These are phyloP conservation scores for Tetramorium simillimum DNA, from an alignment of 1,140 invertebrate genomes.

Conservation along the genomic window DNA sequence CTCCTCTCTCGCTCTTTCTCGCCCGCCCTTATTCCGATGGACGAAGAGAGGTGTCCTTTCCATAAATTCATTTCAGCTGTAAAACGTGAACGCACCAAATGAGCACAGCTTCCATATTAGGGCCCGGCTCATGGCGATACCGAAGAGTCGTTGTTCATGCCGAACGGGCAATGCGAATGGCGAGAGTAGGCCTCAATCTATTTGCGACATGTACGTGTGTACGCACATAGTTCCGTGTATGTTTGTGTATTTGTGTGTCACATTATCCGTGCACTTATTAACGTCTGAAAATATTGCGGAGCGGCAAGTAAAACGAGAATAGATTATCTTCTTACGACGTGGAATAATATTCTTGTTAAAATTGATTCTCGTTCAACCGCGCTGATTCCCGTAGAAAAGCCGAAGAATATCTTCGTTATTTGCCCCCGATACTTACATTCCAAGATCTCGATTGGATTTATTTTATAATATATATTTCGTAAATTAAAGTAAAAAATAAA, in stretches of 20 bases:
- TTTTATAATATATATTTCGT: not conserved
- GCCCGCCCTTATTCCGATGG: slow-evolving; percentile 54
- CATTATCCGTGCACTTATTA: slow-evolving; percentile 30
- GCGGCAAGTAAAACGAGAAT: slow-evolving; percentile 3
- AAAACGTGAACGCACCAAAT: slow-evolving; percentile 80
- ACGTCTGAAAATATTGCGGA: slow-evolving; percentile 48
- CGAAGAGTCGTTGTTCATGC: slow-evolving; percentile 55
- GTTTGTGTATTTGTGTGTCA: not conserved
- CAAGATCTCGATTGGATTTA: not conserved
- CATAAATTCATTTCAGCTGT: slow-evolving; percentile 83
- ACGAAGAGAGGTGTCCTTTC: slow-evolving; percentile 71
- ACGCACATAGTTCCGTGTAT: not conserved
- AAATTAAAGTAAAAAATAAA: slow-evolving; percentile 13
- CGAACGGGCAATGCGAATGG: slow-evolving; percentile 37
- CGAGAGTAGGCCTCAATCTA: slow-evolving; percentile 60
- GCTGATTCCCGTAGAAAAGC: not conserved
- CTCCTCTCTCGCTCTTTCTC: slow-evolving; percentile 60
- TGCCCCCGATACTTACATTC: not conserved
- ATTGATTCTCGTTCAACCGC: slow-evolving; percentile 2
- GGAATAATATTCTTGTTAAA: slow-evolving; percentile 32
- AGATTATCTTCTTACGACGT: slow-evolving; percentile 17
- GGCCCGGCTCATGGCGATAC: slow-evolving; percentile 51
- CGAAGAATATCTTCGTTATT: not conserved
- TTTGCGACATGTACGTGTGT: slow-evolving; percentile 28
- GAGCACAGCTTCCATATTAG: slow-evolving; percentile 80